These are phyloP conservation scores for Phyllotreta striolata DNA, from an alignment of 2,888 invertebrate genomes.

Conservation along the genomic window DNA sequence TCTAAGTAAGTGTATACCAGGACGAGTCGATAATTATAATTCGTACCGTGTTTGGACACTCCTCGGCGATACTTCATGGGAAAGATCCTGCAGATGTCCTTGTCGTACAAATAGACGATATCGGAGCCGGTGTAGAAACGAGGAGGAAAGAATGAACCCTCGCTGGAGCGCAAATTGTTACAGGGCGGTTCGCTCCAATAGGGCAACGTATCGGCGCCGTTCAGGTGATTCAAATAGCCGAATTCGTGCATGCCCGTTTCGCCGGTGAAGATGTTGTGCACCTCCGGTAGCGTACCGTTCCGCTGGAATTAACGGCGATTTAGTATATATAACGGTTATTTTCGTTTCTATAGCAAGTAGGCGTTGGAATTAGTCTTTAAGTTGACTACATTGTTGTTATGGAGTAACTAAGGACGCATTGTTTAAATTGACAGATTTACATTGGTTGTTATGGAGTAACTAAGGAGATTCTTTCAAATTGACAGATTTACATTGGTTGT, in stretches of 20 bases:
- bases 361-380: too few species aligned
- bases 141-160: slow-evolving; percentile 87
- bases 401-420: too few species aligned
- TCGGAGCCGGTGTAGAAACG: slow-evolving; percentile 73
- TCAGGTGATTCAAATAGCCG: slow-evolving; percentile 78
- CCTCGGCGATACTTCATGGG: slow-evolving; percentile 76
- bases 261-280: slow-evolving; percentile 82
- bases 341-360: too few species aligned
- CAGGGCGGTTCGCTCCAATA: slow-evolving; percentile 81
- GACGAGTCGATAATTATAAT: too few species aligned
- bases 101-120: slow-evolving; percentile 80
- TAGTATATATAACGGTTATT: slow-evolving; percentile 11
- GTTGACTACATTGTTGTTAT: too few species aligned
- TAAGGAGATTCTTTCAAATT: too few species aligned
- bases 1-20: too few species aligned
- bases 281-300: slow-evolving; percentile 82
- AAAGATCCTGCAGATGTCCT: slow-evolving; percentile 83
- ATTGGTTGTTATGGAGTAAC: too few species aligned
- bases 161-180: slow-evolving; percentile 74
- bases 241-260: slow-evolving; percentile 78
- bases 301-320: slow-evolving; percentile 64
- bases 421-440: too few species aligned
- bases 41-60: slow-evolving; percentile 75
- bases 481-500: too few species aligned
- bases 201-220: slow-evolving; percentile 78